Conservation (phyloP, 2,888 invertebrate species). For the Aelia acuminata region DNA sequence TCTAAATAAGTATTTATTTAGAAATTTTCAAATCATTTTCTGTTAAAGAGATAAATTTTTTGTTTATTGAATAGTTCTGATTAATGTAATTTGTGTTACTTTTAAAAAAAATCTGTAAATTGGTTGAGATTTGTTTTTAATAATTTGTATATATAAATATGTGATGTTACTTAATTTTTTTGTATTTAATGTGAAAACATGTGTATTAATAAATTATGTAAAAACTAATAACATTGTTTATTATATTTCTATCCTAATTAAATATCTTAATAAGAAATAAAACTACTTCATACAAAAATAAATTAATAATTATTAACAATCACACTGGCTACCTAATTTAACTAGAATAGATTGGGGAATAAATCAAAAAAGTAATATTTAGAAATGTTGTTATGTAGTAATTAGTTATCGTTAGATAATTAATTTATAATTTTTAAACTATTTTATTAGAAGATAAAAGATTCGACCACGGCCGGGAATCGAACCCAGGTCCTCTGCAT, state of each 20-base stretch:
- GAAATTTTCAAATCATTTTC: background rate
- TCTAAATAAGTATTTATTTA: background rate
- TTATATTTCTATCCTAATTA: background rate
- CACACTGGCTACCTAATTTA: no score
- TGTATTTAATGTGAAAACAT: conserved; percentile 41
- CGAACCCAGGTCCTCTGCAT: no score
- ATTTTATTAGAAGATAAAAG: no score
- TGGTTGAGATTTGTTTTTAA: conserved; percentile 4
- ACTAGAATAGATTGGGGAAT: no score
- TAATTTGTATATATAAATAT: background rate
- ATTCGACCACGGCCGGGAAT: no score
- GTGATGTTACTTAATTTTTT: conserved; percentile 49
- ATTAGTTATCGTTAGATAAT: no score
- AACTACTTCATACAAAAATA: background rate
- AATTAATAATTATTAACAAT: no score
- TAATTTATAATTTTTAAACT: no score
- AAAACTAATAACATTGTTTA: background rate
- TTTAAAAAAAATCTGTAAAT: background rate
- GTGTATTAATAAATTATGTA: background rate
- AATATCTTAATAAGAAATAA: background rate
- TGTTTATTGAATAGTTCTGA: background rate
- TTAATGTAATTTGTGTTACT: conserved; percentile 22
- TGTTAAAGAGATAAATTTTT: background rate
- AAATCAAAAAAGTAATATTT: no score
- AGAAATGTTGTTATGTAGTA: no score